A percentile compares a stretch with the other conserved stretches of the same genome.
Evolutionary conservation across 1,140 invertebrate genomes (phyloP).

Genomic region (Mya arenaria): DNA sequence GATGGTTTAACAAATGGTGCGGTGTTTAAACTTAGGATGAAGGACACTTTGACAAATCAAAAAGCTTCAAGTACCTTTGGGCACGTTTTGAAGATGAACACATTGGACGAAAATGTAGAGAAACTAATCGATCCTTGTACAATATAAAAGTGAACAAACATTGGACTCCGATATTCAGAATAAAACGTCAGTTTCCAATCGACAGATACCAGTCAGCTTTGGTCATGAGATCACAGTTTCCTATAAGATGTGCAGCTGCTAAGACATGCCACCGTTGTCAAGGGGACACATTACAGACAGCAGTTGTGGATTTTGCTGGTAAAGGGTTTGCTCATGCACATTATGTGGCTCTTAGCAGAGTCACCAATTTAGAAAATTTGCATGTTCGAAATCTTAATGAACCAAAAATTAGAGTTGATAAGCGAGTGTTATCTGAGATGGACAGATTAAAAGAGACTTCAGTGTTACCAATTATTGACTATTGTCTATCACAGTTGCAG

Average conservation of each 20-base stretch:
- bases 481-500: not conserved
- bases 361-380: not conserved
- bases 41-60: not conserved
- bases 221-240: conserved; percentile 8
- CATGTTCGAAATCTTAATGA: not conserved
- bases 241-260: conserved; percentile 7
- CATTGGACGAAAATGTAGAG: not conserved
- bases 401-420: not conserved
- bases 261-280: conserved; percentile 24
- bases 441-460: not conserved
- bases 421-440: not conserved
- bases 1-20: conserved; percentile 17
- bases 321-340: not conserved
- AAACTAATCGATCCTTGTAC: not conserved
- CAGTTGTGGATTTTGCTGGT: conserved; percentile 18
- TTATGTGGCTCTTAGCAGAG: conserved; percentile 20
- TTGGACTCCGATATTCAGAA: not conserved
- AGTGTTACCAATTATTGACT: not conserved
- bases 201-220: not conserved
- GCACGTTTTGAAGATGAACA: not conserved
- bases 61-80: not conserved
- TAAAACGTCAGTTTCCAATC: conserved; percentile 8
- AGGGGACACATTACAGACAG: conserved; percentile 4
- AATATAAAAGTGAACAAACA: not conserved
- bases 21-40: not conserved